Evolutionary conservation across 2,797 vertebrate genomes (phyloP), one percentile per base, ranked within the genome.

Genomic region (Sebastes glaucus): DNA sequence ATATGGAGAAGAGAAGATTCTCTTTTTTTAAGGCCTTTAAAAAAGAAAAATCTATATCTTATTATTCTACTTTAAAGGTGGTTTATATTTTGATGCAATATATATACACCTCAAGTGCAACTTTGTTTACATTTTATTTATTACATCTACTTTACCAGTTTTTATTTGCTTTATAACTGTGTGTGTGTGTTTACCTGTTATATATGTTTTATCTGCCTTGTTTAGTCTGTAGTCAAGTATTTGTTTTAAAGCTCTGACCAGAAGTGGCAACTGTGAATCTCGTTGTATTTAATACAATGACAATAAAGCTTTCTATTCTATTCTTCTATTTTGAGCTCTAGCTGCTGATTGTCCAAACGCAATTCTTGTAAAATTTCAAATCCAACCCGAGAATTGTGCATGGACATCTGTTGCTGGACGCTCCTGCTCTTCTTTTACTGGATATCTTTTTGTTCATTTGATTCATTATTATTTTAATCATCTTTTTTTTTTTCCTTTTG

Each of bases 381-480:
- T 85, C 85, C 92, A 94, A 96, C 93, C 96, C 98, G 97, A 99
- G 98, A 98, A 98, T 99, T 99, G 98, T 99, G 97, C 95, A 94
- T 98, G 98, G 98, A 98, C 98, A 98, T 99, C 98, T 98, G 97
- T 98, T 96, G 98, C 96, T 97, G 95, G 96, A 94, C 77, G 95
- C 96, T 96, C 95, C 84, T 85, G 86, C 81, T 59, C 94, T 81
- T 81, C 93, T 16, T 25, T 60, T 11, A 10, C 33, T 10, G 3
- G 74, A 53, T 16, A 22, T 5, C 2, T 30, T 13, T 6, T 32
- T 33, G 65, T 11, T 52, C 20, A 30, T 78, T 74, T 6, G 6
- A 18, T 59, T 23, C 22, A 13, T 66, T 25, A 20, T 30, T 30
- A 14, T 57, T 57, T 7, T 2, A 4, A 42, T 42, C 38, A 42